Conservation (phyloP, 2,113 vertebrate species). For the Notiomystis cincta region DNA sequence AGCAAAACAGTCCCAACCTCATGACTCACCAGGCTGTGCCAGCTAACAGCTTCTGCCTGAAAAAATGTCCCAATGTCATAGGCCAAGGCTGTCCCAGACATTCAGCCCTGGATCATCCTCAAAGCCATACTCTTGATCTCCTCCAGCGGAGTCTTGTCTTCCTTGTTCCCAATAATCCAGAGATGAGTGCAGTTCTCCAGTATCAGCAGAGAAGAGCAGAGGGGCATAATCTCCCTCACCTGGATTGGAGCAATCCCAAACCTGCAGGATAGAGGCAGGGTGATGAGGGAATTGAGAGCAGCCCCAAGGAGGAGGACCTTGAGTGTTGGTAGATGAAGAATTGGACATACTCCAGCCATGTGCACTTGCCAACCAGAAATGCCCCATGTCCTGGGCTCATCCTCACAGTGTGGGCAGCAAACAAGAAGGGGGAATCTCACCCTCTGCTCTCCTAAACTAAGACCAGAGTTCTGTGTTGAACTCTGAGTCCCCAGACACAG, state of each 20-base stretch:
- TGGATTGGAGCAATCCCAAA: too few relatives aligned
- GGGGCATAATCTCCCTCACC: background rate
- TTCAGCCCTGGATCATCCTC: accelerated
- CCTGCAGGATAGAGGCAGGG: too few relatives aligned
- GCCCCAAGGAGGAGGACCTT: background rate
- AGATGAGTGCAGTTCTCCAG: background rate
- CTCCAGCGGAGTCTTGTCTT: too few relatives aligned
- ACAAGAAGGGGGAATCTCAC: too few relatives aligned
- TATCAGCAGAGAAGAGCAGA: background rate
- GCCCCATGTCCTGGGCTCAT: background rate
- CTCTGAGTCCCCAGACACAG: background rate
- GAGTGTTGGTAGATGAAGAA: background rate
- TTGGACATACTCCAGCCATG: accelerated
- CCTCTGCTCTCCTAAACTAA: background rate
- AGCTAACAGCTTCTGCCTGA: background rate
- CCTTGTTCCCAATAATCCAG: background rate
- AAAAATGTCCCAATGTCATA: background rate
- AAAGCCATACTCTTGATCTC: background rate
- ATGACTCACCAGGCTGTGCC: background rate
- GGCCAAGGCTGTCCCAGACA: background rate
- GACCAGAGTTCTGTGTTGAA: background rate
- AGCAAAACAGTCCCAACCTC: background rate
- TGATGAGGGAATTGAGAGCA: background rate
- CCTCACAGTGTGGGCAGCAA: accelerated
- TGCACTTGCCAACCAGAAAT: background rate